These are phyloP conservation scores for Fragum sueziense DNA, from an alignment of 2,888 invertebrate genomes.

Conservation along the genomic window DNA sequence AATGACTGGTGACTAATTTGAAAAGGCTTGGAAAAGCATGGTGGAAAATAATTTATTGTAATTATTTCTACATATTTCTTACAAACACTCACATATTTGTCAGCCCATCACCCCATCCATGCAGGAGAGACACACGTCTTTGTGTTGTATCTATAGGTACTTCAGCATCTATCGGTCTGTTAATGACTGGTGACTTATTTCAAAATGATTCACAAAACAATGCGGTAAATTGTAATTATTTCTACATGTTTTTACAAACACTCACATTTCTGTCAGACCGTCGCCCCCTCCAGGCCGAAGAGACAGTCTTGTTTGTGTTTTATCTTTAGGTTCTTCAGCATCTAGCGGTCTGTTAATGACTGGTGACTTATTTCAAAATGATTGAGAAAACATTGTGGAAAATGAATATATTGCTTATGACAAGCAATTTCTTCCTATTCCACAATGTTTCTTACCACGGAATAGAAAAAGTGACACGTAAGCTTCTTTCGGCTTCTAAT, in stretches of 20 bases:
- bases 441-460: too few species aligned
- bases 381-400: too few species aligned
- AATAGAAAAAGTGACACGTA: too few species aligned
- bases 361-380: slow-evolving; percentile 47
- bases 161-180: background rate
- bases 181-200: slow-evolving; percentile 36
- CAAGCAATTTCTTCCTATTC: too few species aligned
- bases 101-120: background rate
- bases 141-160: background rate
- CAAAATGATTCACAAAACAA: too few species aligned
- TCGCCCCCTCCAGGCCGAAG: background rate
- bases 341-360: background rate
- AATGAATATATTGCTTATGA: too few species aligned
- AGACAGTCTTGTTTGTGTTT: background rate
- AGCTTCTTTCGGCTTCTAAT: too few species aligned
- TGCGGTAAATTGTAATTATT: too few species aligned
- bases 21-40: too few species aligned
- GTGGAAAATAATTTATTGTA: too few species aligned
- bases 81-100: slow-evolving; percentile 1
- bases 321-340: background rate
- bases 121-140: background rate
- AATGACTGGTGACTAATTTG: background rate
- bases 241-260: background rate
- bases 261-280: slow-evolving; percentile 11
- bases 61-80: background rate